Conservation (phyloP, 2,113 vertebrate genomes). For the Platichthys flesus region DNA sequence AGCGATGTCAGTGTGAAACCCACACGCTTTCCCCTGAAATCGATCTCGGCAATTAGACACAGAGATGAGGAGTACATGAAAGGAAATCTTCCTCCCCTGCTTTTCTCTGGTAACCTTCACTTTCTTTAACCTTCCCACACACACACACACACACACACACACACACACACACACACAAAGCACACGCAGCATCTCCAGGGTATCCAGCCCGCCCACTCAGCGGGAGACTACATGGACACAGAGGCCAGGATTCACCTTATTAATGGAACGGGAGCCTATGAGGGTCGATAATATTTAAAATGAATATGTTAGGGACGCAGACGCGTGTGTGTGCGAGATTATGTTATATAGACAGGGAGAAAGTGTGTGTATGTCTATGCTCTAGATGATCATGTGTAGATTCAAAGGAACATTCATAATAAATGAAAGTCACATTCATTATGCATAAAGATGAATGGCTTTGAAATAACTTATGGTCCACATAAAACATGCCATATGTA, state of each 20-base stretch:
- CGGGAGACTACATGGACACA: conserved; percentile 37
- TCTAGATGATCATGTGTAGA: conserved; percentile 18
- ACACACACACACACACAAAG: conserved; percentile 42
- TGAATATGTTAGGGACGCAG: conserved; percentile 32
- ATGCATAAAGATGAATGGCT: conserved; percentile 39
- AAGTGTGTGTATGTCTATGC: background rate
- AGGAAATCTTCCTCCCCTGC: conserved; percentile 23
- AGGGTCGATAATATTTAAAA: conserved; percentile 58
- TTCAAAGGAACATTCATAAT: conserved; percentile 35
- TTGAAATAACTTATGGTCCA: conserved; percentile 39
- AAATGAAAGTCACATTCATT: conserved; percentile 42
- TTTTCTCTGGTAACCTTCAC: conserved; percentile 12
- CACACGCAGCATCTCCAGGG: conserved; percentile 49
- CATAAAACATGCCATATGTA: conserved; percentile 15
- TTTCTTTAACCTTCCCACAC: conserved; percentile 8
- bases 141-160: background rate
- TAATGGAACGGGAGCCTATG: conserved; percentile 60
- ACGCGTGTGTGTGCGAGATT: background rate
- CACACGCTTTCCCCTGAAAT: conserved; percentile 14
- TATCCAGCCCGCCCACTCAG: conserved; percentile 35
- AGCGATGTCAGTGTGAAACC: background rate
- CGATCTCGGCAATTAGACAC: conserved; percentile 19
- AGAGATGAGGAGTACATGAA: conserved; percentile 37
- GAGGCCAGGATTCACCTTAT: conserved; percentile 68
- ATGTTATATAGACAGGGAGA: background rate